Base-by-base conservation (phyloP, 2,888 invertebrate genomes). In the Dolomedes plantarius region DNA sequence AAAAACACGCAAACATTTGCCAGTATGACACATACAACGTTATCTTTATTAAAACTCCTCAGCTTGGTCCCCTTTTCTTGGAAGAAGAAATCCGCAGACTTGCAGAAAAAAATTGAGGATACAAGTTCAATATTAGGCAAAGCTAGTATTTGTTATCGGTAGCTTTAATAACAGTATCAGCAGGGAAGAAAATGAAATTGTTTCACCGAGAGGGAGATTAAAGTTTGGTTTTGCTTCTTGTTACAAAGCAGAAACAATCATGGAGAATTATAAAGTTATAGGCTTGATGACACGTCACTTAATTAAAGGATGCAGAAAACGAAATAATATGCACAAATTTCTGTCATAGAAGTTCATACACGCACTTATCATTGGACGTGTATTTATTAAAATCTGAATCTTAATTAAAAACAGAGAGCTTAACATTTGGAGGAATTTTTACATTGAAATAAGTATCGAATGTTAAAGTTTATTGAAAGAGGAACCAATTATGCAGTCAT, bases 151-250 rank as follows among this genome's bases (percentile, higher is more conserved):
- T 71, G 39, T 71, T 78, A 56, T 32, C 71, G 28, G 27, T 29
- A 78, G 36, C 62, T 78, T 78, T 69, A 78, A 78, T 78, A 78
- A 69, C 50, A 67, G 23, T 19, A 76, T 41, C 76, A 31, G 46
- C 56, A 36, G 28, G 16, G 7, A 71, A 36, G n/a, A n/a, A 71
- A 69, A 71, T 62, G 19, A 62, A 78, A 71, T 71, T 78, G 36
- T 29, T 64, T 78, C 71, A 41, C 16, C 11, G n/a, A 6, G 39
- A 71, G 64, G 69, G 50, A 13, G n/a, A 6, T 50, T 46, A 16
- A 9, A 23, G 29, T 28, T 19, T 9, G 23, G 5, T 16, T 16
- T 19, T 16, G 0, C 6, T 23, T 11, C 6, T 50, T 1, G 1
- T 1, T 19, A 19, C 16, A 19, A 0, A 6, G n/a, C 0, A 9